Evolutionary conservation across 2,888 invertebrate species (phyloP).

Genomic region (Cryptocheilus praepositus): DNA sequence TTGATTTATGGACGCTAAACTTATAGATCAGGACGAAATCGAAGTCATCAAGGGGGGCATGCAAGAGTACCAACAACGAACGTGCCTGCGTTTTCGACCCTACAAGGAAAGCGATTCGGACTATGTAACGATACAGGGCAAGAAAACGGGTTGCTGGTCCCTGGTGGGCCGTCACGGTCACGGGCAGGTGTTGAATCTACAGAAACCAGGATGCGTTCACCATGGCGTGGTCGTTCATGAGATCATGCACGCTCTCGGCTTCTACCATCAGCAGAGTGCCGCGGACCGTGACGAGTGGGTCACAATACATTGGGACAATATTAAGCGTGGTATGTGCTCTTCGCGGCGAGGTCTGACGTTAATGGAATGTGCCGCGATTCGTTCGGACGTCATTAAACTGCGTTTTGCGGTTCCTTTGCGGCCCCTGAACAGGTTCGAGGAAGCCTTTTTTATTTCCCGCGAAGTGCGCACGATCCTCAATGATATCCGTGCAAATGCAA

Average conservation of each 20-base stretch:
- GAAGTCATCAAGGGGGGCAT: slow-evolving; percentile 78
- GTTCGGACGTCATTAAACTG: not conserved
- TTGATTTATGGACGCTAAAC: not conserved
- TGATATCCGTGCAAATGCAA: slow-evolving; percentile 1
- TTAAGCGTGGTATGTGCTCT: slow-evolving; percentile 76
- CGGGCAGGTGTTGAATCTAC: slow-evolving; percentile 79
- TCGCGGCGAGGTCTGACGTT: not conserved
- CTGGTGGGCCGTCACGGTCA: slow-evolving; percentile 80
- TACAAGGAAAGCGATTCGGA: slow-evolving; percentile 77
- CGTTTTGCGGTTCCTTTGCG: not conserved
- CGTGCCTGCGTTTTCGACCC: slow-evolving; percentile 81
- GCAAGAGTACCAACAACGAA: slow-evolving; percentile 79
- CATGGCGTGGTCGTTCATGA: slow-evolving; percentile 81
- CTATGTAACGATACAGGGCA: slow-evolving; percentile 78
- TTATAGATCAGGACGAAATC: slow-evolving; percentile 73
- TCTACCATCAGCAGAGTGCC: slow-evolving; percentile 89
- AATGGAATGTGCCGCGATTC: not conserved
- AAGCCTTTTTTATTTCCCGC: slow-evolving; percentile 1
- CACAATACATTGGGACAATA: slow-evolving; percentile 84
- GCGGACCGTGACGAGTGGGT: slow-evolving; percentile 86
- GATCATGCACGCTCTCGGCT: slow-evolving; percentile 87
- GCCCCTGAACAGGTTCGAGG: not conserved
- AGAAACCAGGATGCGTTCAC: slow-evolving; percentile 71
- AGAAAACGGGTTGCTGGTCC: slow-evolving; percentile 81
- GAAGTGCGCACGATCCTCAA: too few species aligned